Evolutionary conservation across 2,888 invertebrate genomes (phyloP), one percentile per base, ranked within the genome.

Genomic region (Chrysolina americana): DNA sequence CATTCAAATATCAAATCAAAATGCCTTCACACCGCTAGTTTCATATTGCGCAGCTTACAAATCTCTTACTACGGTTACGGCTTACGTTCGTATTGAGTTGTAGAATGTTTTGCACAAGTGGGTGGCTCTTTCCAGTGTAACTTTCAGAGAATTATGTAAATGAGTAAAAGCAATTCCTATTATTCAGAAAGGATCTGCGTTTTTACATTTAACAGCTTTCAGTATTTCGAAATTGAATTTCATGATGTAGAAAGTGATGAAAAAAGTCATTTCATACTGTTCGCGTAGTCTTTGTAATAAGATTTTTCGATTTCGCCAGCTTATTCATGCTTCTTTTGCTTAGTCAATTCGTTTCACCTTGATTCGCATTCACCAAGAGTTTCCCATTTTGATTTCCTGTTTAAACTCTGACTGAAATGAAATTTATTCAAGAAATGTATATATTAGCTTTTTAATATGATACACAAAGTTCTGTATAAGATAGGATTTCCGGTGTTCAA

Each of bases 151-250:
- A 53, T 53, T 53, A 19, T 11, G 19, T 17, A 53, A 53, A 53
- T 21, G 53, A 11, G 19, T 21, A 13, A 10, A 53, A 53, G 21
- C 4, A 10, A 23, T 11, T 53, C 21, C 11, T 23, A 53, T 53
- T 21, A 11, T 53, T 53, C 13, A 3, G 13, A 11, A 13, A 23
- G 53, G 53, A 53, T 53, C 53, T 53, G 5, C 21, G 53, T 19
- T 10, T 11, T 17, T 53, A 21, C 21, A 21, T 53, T 10, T 13
- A 13, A 21, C 21, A 21, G 53, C 21, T 53, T 21, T 53, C 19
- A 53, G 21, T 53, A 53, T 17, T 11, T 21, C 53, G 53, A 53
- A 53, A 53, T 53, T 53, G 11, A 53, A 53, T 53, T 53, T 21
- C 53, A 13, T 53, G 23, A 11, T 21, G 53, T 53, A 21, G 53